A percentile compares a stretch with the other conserved stretches of the same genome.
These are phyloP conservation scores for Drusus annulatus DNA, from an alignment of 1,140 invertebrate species.

Conservation along the genomic window DNA sequence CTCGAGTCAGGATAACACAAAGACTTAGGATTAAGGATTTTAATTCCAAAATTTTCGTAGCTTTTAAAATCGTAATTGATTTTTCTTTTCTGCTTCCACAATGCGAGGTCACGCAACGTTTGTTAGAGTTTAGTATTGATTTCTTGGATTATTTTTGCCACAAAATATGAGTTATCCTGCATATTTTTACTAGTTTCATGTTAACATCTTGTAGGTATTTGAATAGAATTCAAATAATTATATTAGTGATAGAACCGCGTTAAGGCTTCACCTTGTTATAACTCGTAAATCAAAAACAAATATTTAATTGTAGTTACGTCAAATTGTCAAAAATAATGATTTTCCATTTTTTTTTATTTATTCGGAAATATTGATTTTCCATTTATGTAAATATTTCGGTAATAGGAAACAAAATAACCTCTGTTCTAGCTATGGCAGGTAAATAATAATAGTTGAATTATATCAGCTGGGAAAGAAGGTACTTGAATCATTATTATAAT, in stretches of 20 bases:
- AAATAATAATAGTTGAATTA: neutral
- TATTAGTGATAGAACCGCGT: no score
- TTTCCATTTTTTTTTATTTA: no score
- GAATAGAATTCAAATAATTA: no score
- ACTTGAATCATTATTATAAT: neutral
- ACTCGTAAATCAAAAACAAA: no score
- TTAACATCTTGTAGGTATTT: no score
- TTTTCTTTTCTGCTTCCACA: conserved; percentile 5
- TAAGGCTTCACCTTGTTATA: no score
- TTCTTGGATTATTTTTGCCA: neutral
- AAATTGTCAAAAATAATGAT: no score
- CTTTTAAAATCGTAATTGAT: conserved; percentile 19
- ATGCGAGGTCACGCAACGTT: conserved; percentile 15
- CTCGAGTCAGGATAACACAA: no score
- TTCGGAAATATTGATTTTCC: neutral
- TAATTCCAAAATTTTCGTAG: conserved; percentile 6
- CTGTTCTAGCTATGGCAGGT: no score
- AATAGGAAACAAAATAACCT: neutral
- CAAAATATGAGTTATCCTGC: neutral
- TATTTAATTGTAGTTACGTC: no score
- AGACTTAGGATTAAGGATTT: neutral
- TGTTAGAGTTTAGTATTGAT: conserved; percentile 27
- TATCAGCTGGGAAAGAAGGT: neutral
- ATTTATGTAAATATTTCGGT: neutral
- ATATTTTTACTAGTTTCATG: no score